Evolutionary conservation across 2,888 invertebrate genomes (phyloP), one percentile per base, ranked within the genome.

Genomic region (Amphipoea oculea): DNA sequence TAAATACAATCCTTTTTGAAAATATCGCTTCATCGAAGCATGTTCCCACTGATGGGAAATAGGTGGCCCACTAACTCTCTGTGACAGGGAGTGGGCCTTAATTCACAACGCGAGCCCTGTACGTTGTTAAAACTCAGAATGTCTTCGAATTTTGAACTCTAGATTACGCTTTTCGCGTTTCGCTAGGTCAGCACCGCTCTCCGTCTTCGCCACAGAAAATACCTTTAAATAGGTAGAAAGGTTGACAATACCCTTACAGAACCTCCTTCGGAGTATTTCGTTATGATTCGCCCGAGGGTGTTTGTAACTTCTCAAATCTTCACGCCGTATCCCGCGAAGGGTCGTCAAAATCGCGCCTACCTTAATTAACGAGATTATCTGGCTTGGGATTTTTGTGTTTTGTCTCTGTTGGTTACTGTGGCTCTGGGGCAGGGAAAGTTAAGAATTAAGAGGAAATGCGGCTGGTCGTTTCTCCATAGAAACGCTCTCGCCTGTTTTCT

Each of bases 341-440:
- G 66, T 73, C 51, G 73, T n/a, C n/a, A 70, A 68, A 48, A 54
- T 57, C 14, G 12, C 6, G 29, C 20, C 60, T 77, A 70, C 68
- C 74, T 80, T 83, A 60, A 82, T 86, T 80, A 83, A 80, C 17
- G 11, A 66, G 83, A 77, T 80, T 76, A 73, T 42, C 51, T 12
- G 23, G 17, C 4, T 54, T 67, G 2, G 7, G 29, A 17, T 66
- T 48, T 73, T 45, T 45, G 23, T 14, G 9, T 60, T 71, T 62
- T 42, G 14, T n/a, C 23, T 66, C 1, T 66, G 17, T 17, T 42
- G 40, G 3, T 14, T 68, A 23, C 17, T 48, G 17, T 65, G 12
- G 40, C 63, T 57, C 12, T 5, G 23, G 9, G 14, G 42, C 4
- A 60, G 7, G 23, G 14, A 17, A 29, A 62, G 7, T 17, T 6